Evolutionary conservation across 2,797 vertebrate species (phyloP).

Genomic region (Falco peregrinus): DNA sequence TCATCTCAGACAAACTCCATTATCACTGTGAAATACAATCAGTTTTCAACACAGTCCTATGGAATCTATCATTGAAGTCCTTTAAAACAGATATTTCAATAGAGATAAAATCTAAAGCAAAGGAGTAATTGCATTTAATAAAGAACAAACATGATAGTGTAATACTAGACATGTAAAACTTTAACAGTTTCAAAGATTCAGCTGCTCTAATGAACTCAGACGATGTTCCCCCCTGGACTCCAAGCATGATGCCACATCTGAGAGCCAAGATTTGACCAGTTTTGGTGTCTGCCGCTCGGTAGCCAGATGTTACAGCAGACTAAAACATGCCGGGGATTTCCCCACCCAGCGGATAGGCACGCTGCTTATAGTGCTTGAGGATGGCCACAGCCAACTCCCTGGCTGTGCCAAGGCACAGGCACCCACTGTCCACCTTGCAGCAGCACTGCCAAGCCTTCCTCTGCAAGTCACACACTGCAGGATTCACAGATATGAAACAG

Average conservation of each 20-base stretch:
- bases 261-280: background rate
- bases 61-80: background rate
- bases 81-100: background rate
- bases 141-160: rapidly evolving
- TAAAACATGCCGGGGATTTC: background rate
- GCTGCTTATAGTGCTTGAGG: rapidly evolving
- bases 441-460: background rate
- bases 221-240: background rate
- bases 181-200: background rate
- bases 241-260: background rate
- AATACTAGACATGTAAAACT: background rate
- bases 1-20: background rate
- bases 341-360: background rate
- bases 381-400: rapidly evolving
- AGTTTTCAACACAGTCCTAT: background rate
- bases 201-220: background rate
- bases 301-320: rapidly evolving
- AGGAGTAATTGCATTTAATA: background rate
- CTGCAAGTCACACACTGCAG: rapidly evolving
- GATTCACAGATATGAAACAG: background rate
- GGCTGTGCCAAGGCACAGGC: background rate
- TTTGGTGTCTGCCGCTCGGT: background rate
- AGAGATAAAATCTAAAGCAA: background rate
- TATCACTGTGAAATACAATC: background rate
- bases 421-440: background rate